Evolutionary conservation across 2,113 vertebrate genomes (phyloP).

Genomic region (Lepisosteus oculatus): DNA sequence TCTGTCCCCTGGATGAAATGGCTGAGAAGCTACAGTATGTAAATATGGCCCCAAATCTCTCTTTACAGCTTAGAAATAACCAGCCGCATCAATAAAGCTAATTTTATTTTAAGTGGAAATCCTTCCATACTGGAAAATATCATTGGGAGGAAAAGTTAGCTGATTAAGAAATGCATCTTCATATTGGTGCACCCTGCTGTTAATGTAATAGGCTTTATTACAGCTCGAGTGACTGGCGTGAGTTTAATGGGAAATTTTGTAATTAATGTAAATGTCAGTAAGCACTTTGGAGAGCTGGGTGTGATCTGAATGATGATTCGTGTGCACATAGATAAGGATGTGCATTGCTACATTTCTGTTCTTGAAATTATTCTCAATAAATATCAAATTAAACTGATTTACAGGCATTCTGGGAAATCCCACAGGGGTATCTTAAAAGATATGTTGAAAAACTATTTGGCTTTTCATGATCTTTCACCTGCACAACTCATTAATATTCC

Average conservation of each 20-base stretch:
- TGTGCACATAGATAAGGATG: not conserved
- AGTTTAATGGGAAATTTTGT: slow-evolving; percentile 10
- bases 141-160: not conserved
- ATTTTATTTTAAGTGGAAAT: not conserved
- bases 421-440: not conserved
- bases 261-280: slow-evolving; percentile 19
- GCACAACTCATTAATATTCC: not conserved
- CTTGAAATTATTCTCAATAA: not conserved
- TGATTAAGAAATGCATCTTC: slow-evolving; percentile 12
- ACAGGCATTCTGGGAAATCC: not conserved
- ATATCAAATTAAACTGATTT: not conserved
- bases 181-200: slow-evolving; percentile 4
- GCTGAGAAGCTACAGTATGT: no score
- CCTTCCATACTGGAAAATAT: not conserved
- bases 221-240: slow-evolving; percentile 13
- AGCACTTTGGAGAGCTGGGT: not conserved
- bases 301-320: not conserved
- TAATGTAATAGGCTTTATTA: slow-evolving; percentile 24
- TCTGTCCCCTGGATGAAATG: no score
- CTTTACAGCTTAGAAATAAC: no score
- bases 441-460: not conserved
- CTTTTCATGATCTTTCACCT: slow-evolving; percentile 22
- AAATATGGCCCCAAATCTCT: no score
- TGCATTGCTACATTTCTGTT: not conserved
- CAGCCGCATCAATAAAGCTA: not conserved